phyloP scores from a whole-genome alignment of 2,888 invertebrate genomes.

The Chrysopilus asiliformis region DNA sequence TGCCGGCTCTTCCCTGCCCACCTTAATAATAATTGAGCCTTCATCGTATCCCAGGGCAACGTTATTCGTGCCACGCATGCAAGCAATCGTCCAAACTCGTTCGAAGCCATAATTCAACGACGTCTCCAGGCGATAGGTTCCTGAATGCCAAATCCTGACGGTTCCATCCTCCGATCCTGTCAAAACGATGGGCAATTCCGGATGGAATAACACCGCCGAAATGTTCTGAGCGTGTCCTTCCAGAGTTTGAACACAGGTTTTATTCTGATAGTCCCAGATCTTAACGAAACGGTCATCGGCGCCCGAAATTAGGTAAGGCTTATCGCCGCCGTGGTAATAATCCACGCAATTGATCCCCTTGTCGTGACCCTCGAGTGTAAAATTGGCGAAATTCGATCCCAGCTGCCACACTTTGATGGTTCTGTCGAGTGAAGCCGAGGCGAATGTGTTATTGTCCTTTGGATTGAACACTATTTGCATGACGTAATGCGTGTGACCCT shows the following conservation, averaged over 20 bases:
- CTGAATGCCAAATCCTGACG: slow-evolving; percentile 96
- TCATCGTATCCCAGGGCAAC: slow-evolving; percentile 72
- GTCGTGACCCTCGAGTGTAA: slow-evolving; percentile 95
- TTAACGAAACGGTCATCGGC: slow-evolving; percentile 96
- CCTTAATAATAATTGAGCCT: slow-evolving; percentile 36
- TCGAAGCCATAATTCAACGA: slow-evolving; percentile 97
- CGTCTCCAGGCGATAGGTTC: slow-evolving; percentile 92
- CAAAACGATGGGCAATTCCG: slow-evolving; percentile 90
- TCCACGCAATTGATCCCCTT: slow-evolving; percentile 99
- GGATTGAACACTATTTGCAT: slow-evolving; percentile 99
- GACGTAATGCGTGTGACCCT: slow-evolving; percentile 98
- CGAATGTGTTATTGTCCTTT: slow-evolving; percentile 99
- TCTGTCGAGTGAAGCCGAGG: slow-evolving; percentile 95
- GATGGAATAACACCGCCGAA: slow-evolving; percentile 92
- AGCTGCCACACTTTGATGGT: slow-evolving; percentile 99
- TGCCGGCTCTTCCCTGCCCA: slow-evolving; percentile 93
- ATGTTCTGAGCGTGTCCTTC: slow-evolving; percentile 97
- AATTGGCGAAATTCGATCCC: slow-evolving; percentile 93
- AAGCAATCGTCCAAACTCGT: slow-evolving; percentile 92
- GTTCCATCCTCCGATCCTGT: slow-evolving; percentile 98
- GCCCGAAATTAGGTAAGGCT: slow-evolving; percentile 96
- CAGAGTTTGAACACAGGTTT: slow-evolving; percentile 96
- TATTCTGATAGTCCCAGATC: slow-evolving; percentile 99
- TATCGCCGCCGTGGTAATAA: slow-evolving; percentile 98
- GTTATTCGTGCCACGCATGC: slow-evolving; percentile 87